Percentiles rank a stretch among this genome's conserved stretches.
phyloP scores from a whole-genome alignment of 2,888 invertebrate species.

The Nemoura dubitans region DNA sequence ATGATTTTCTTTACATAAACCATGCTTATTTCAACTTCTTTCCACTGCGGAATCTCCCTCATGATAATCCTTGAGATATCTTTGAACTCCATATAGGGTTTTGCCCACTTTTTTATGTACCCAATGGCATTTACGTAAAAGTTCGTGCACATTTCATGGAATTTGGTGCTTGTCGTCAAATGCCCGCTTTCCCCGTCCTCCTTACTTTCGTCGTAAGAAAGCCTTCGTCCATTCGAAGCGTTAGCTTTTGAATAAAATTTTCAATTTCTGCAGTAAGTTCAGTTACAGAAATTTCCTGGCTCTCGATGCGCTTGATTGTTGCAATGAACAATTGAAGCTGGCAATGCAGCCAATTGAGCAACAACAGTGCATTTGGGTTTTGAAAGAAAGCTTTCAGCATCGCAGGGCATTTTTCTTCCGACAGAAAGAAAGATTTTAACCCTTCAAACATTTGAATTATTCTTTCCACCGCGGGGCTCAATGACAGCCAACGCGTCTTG shows the following conservation, averaged over 20 bases:
- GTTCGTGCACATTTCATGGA: background rate
- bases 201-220: background rate
- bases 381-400: constrained; percentile 52
- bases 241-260: background rate
- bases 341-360: constrained; percentile 34
- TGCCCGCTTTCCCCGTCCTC: background rate
- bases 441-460: constrained; percentile 54
- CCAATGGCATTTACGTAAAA: background rate
- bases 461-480: constrained; percentile 55
- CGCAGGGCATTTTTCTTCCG: constrained; percentile 53
- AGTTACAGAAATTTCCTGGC: background rate
- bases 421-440: constrained; percentile 54
- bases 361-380: constrained; percentile 42
- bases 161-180: background rate
- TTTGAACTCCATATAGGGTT: background rate
- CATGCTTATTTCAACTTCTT: constrained; percentile 18
- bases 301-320: constrained; percentile 29
- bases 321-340: constrained; percentile 34
- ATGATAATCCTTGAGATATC: background rate
- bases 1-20: background rate
- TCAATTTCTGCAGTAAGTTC: constrained; percentile 9
- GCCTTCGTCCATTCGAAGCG: background rate
- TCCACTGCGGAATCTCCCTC: background rate
- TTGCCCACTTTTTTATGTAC: constrained; percentile 17
- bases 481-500: constrained; percentile 54